These are phyloP conservation scores for Craniophora ligustri DNA, from an alignment of 2,888 invertebrate genomes.

Conservation along the genomic window DNA sequence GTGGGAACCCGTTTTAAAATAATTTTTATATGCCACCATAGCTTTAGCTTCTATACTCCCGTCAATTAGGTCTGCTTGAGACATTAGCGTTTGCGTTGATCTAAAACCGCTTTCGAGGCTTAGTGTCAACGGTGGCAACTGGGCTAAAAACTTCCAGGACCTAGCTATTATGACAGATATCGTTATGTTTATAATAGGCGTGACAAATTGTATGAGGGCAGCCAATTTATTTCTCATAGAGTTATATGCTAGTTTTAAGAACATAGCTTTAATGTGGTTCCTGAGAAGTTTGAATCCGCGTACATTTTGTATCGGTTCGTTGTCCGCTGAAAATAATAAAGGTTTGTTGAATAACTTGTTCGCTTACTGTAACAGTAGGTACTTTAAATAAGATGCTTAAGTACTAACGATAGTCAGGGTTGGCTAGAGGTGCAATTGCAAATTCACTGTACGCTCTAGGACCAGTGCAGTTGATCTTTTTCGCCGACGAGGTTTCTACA, in stretches of 20 bases:
- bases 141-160: conserved; percentile 82
- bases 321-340: conserved; percentile 66
- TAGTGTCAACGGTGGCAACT: conserved; percentile 89
- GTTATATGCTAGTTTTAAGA: conserved; percentile 78
- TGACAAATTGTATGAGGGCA: conserved; percentile 79
- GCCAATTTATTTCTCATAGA: conserved; percentile 78
- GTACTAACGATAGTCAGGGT: conserved; percentile 54
- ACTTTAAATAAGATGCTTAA: background rate
- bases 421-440: conserved; percentile 67
- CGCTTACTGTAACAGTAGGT: background rate
- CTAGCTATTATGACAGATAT: conserved; percentile 80
- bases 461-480: conserved; percentile 49
- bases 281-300: conserved; percentile 74
- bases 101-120: conserved; percentile 81
- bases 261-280: conserved; percentile 84
- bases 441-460: conserved; percentile 57
- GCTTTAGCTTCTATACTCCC: conserved; percentile 67
- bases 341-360: background rate
- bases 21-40: conserved; percentile 74
- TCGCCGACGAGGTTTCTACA: conserved; percentile 56
- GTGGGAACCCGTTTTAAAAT: conserved; percentile 68
- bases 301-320: conserved; percentile 77
- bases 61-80: conserved; percentile 65
- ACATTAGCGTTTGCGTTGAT: conserved; percentile 74
- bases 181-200: conserved; percentile 81